Percentiles rank a stretch among this genome's conserved stretches.
These are phyloP conservation scores for Cryptotis parvus DNA, from an alignment of 2,113 vertebrate species.

Conservation along the genomic window DNA sequence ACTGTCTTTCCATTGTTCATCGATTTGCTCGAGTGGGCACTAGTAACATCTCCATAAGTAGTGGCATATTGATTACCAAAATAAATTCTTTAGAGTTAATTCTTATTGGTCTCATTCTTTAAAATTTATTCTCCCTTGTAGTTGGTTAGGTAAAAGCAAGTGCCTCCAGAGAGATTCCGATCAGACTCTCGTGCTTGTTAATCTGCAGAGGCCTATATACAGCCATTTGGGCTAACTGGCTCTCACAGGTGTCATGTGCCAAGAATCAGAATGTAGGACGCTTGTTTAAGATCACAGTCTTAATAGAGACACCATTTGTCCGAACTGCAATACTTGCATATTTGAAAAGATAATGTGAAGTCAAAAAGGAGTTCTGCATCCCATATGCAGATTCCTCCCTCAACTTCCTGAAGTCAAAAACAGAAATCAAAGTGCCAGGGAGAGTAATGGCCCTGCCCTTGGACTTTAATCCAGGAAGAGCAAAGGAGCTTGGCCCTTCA, in stretches of 20 bases:
- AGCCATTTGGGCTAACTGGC: background rate
- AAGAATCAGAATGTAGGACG: background rate
- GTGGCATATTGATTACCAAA: too few species aligned
- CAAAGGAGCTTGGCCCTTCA: background rate
- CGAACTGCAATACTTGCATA: background rate
- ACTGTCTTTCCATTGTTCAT: too few species aligned
- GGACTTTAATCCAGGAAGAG: background rate
- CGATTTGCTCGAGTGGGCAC: too few species aligned
- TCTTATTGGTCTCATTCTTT: background rate
- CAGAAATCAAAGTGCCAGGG: background rate
- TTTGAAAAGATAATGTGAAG: background rate
- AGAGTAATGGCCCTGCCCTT: background rate
- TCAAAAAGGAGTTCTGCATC: background rate
- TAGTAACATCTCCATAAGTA: too few species aligned
- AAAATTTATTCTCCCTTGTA: background rate
- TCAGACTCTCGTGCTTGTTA: background rate
- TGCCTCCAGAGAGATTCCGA: background rate
- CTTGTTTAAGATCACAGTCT: constrained; percentile 15
- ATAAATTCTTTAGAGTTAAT: background rate
- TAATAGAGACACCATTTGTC: background rate
- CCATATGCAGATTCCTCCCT: background rate
- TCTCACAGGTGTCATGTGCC: background rate
- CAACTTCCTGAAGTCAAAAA: background rate
- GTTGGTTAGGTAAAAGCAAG: background rate
- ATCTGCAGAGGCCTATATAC: background rate